A percentile compares a stretch with the other conserved stretches of the same genome.
phyloP scores from a whole-genome alignment of 2,113 vertebrate species.

The Amphiprion percula region DNA sequence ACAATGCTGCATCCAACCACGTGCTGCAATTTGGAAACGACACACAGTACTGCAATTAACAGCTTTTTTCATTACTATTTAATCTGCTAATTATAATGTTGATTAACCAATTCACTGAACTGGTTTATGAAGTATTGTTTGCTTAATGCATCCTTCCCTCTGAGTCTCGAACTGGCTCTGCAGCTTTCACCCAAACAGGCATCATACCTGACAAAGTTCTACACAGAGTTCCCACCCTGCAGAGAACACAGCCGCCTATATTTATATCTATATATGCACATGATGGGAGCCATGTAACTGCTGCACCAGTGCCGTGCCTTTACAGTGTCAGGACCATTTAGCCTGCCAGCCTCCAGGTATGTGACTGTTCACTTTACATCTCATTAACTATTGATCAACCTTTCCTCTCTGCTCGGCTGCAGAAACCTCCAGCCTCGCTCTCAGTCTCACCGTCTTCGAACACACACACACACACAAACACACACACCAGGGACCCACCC shows the following conservation, averaged over 20 bases:
- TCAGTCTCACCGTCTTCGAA: conserved; percentile 1
- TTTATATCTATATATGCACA: background rate
- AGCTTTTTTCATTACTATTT: background rate
- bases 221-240: conserved; percentile 16
- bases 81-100: background rate
- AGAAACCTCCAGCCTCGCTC: conserved; percentile 31
- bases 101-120: background rate
- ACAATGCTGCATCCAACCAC: too few species aligned
- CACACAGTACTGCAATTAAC: too few species aligned
- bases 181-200: conserved; percentile 5
- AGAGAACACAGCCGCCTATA: conserved; percentile 2
- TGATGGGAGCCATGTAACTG: conserved; percentile 9
- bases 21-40: too few species aligned
- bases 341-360: conserved; percentile 64
- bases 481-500: conserved; percentile 51
- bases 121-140: background rate
- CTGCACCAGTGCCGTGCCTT: conserved; percentile 44
- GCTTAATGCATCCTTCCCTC: background rate
- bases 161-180: background rate
- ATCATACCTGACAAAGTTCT: conserved; percentile 18
- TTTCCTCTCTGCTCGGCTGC: conserved; percentile 38
- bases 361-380: conserved; percentile 75
- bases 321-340: conserved; percentile 62
- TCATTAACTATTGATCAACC: conserved; percentile 77
- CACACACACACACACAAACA: conserved; percentile 26